Base-by-base conservation (phyloP, 1,140 invertebrate genomes). In the Diorhabda carinulata region DNA sequence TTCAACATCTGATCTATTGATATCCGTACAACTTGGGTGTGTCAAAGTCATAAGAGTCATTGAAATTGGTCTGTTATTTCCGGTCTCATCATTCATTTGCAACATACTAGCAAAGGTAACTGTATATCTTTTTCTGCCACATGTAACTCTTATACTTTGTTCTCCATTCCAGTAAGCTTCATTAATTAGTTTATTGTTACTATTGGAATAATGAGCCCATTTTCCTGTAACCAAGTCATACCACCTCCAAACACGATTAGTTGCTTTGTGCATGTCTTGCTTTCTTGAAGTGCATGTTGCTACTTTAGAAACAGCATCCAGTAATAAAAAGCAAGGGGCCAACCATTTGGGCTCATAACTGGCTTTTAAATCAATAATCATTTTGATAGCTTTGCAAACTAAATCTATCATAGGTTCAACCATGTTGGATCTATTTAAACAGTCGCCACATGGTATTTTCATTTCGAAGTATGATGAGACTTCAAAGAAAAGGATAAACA, bases 51-150 rank as follows among this genome's bases (percentile, higher is more conserved):
- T 83, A 2, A 92, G 82, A 2, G 87, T 87, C 78, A 95, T 87
- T 76, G 92, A 92, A 2, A 96, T 92, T 0, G 94, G 93, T 56
- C 94, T 83, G 73, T 91, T 86, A 73, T 92, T 94, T 45, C 91
- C 92, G 10, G 90, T 93, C 68, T 95, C 93, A 77, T 95, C 88
- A 70, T 88, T 89, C 72, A 92, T 88, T 84, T 94, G 92, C 2
- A 92, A 87, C 93, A 95, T 95, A 64, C 88, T 89, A 41, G 86
- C 88, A 76, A 95, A 93, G 52, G 91, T 91, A 5, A 95, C 90
- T 0, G 89, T 87, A 77, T 95, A 96, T 56, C 90, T 83, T 73
- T 93, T 84, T 10, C 93, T 80, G 0, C 91, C 90, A 74, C 90
- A 92, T 42, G 86, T 87, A 71, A 95, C 91, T 72, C 89, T 83